phyloP scores from a whole-genome alignment of 2,888 invertebrate genomes.

The Argyra leucocephala region DNA sequence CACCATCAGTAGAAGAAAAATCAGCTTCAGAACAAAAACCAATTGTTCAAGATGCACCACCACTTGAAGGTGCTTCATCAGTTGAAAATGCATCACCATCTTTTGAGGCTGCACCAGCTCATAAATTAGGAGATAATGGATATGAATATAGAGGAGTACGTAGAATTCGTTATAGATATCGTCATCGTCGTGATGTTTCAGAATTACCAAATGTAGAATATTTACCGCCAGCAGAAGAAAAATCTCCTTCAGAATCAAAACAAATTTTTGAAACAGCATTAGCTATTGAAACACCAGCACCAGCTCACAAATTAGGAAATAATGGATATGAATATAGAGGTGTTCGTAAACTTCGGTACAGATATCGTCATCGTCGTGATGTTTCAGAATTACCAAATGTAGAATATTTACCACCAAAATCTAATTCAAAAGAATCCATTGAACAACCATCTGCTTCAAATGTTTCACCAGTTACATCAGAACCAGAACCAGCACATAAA shows the following conservation, averaged over 20 bases:
- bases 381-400: not conserved
- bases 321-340: not conserved
- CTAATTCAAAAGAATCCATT: not conserved
- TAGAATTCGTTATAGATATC: not conserved
- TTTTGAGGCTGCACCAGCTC: not conserved
- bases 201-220: not conserved
- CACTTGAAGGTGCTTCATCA: not conserved
- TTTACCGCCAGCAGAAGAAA: not conserved
- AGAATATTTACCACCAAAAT: not conserved
- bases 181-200: conserved; percentile 1
- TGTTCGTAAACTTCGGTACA: not conserved
- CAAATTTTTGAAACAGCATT: not conserved
- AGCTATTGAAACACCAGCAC: not conserved
- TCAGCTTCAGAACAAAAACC: not conserved
- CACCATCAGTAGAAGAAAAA: conserved; percentile 10
- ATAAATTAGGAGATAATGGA: not conserved
- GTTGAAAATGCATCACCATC: not conserved
- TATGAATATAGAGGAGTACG: not conserved
- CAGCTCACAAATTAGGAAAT: not conserved
- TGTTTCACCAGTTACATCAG: no score
- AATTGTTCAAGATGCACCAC: no score
- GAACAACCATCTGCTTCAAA: no score
- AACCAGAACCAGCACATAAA: no score
- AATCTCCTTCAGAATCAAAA: not conserved
- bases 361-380: not conserved